Conservation (phyloP, 1,140 invertebrate genomes). For the Eriosoma lanigerum region DNA sequence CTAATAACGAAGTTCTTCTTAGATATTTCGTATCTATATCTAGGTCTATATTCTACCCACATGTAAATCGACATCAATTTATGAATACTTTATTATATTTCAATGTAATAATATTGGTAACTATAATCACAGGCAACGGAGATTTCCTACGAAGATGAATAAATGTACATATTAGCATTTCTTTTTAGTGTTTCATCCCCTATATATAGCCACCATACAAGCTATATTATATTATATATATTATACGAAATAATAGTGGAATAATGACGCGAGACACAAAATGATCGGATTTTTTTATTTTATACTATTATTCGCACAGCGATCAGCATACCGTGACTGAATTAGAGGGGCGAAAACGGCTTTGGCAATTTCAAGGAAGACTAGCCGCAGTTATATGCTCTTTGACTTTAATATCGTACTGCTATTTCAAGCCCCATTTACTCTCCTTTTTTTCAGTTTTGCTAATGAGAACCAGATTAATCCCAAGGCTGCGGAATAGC, state of each 20-base stretch:
- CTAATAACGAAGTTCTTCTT: no score
- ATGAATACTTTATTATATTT: no score
- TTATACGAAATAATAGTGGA: conserved; percentile 13
- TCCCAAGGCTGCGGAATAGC: conserved; percentile 29
- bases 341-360: conserved; percentile 51
- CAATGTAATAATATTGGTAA: no score
- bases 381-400: conserved; percentile 51
- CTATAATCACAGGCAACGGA: no score
- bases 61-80: no score
- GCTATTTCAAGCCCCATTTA: conserved; percentile 51
- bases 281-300: conserved; percentile 12
- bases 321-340: conserved; percentile 48
- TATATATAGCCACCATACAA: no score
- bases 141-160: no score
- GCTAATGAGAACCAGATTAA: conserved; percentile 50
- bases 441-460: conserved; percentile 44
- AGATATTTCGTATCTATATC: no score
- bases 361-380: conserved; percentile 50
- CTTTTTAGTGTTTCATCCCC: neutral
- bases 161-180: neutral
- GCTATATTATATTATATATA: no score
- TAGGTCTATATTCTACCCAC: no score
- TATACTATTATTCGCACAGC: conserved; percentile 45
- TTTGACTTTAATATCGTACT: conserved; percentile 49
- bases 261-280: conserved; percentile 46